A percentile compares a stretch with the other conserved stretches of the same genome.
Evolutionary conservation across 2,797 vertebrate genomes (phyloP).

Genomic region (Leptoclinus maculatus): DNA sequence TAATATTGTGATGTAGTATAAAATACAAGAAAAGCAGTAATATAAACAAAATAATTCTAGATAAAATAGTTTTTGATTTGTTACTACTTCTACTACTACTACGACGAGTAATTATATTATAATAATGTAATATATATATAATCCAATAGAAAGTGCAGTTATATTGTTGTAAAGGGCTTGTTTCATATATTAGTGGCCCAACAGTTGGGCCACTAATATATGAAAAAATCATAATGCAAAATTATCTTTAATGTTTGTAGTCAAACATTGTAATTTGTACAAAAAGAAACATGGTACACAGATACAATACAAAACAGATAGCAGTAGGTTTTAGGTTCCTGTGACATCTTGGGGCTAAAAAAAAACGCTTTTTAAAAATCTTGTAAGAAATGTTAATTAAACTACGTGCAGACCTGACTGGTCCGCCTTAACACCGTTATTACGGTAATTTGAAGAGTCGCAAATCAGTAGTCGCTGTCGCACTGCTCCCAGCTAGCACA

Average conservation of each 20-base stretch:
- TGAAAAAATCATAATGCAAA: neutral
- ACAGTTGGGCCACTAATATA: neutral
- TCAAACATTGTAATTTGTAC: neutral
- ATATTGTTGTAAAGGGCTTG: neutral
- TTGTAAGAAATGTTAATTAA: neutral
- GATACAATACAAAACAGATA: neutral
- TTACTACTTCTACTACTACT: too few species aligned
- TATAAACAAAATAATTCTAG: neutral
- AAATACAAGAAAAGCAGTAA: neutral
- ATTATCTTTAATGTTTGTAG: neutral
- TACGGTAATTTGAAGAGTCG: constrained; percentile 68
- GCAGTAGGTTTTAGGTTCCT: neutral
- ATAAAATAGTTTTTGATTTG: neutral
- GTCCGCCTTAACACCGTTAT: constrained; percentile 17
- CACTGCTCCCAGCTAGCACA: neutral
- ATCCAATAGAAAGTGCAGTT: neutral
- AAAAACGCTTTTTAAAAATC: neutral
- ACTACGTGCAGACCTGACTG: neutral
- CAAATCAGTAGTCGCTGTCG: constrained; percentile 35
- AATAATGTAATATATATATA: neutral
- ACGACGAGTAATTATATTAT: neutral
- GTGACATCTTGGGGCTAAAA: neutral
- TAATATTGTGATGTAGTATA: neutral
- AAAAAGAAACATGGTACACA: neutral
- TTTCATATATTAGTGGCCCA: too few species aligned